These are phyloP conservation scores for Drosophila nr. medialis DNA, from an alignment of 2,888 invertebrate species.

Conservation along the genomic window DNA sequence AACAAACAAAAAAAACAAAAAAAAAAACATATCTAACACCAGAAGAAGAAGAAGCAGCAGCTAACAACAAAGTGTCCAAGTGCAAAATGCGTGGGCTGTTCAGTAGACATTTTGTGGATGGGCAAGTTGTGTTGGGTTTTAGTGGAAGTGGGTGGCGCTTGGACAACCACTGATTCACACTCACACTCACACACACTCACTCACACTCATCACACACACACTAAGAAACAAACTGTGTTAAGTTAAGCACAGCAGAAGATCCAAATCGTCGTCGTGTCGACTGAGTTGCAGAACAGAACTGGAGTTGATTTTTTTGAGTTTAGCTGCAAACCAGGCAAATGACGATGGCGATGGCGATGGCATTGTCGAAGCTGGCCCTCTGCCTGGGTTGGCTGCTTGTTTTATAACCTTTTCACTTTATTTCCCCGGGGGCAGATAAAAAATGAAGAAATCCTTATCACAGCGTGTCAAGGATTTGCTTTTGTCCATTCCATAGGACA, in stretches of 20 bases:
- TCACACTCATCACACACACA: conserved; percentile 1
- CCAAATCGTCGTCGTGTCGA: conserved; percentile 25
- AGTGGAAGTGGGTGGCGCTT: conserved; percentile 18
- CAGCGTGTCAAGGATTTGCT: conserved; percentile 82
- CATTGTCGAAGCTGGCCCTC: conserved; percentile 24
- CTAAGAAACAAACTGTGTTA: conserved; percentile 21
- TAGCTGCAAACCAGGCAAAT: conserved; percentile 12
- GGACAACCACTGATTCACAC: conserved; percentile 21
- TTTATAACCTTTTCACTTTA: conserved; percentile 83
- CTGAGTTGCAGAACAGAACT: conserved; percentile 21
- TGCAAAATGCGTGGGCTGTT: conserved; percentile 63
- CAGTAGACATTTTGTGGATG: conserved; percentile 21
- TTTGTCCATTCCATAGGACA: conserved; percentile 76
- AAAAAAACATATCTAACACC: conserved; percentile 21
- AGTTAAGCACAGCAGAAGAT: conserved; percentile 48
- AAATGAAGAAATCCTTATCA: conserved; percentile 83
- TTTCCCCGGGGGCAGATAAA: conserved; percentile 82
- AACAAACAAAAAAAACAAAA: conserved; percentile 32
- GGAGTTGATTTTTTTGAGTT: conserved; percentile 60
- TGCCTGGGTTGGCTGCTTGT: conserved; percentile 62
- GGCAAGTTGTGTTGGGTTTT: conserved; percentile 5
- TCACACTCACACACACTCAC: not conserved
- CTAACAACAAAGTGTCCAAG: conserved; percentile 35
- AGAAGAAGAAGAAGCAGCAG: conserved; percentile 23
- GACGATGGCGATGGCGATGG: conserved; percentile 11